A percentile compares a stretch with the other conserved stretches of the same genome.
Conservation (phyloP, 2,888 invertebrate genomes). For the Pandemis cinnamomeana region DNA sequence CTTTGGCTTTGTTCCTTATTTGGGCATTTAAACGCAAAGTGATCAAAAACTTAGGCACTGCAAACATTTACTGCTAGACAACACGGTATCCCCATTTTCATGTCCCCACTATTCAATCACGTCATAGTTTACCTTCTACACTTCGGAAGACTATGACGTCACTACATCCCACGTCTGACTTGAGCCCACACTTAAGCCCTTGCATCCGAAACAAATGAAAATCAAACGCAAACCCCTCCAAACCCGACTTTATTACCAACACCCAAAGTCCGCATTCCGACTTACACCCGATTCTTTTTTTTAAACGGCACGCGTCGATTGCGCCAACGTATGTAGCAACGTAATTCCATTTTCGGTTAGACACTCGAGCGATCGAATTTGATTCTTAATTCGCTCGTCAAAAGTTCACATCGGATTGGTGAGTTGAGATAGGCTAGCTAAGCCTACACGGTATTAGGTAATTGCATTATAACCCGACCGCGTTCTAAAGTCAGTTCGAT, state of each 20-base stretch:
- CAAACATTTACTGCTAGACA: conserved; percentile 28
- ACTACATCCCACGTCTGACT: conserved; percentile 64
- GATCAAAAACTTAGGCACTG: not conserved
- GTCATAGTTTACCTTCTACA: conserved; percentile 50
- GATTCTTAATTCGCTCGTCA: conserved; percentile 42
- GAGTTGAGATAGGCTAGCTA: conserved; percentile 55
- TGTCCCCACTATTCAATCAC: conserved; percentile 45
- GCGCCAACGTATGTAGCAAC: conserved; percentile 62
- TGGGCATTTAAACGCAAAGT: no score
- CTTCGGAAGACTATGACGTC: conserved; percentile 63
- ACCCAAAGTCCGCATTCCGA: conserved; percentile 54
- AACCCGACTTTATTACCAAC: conserved; percentile 45
- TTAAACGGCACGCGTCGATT: conserved; percentile 74
- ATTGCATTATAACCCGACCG: conserved; percentile 61
- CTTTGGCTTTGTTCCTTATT: no score
- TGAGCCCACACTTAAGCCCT: conserved; percentile 43
- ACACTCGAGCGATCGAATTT: conserved; percentile 49
- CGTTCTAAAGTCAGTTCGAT: conserved; percentile 51
- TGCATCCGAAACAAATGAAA: conserved; percentile 48
- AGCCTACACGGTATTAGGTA: conserved; percentile 77
- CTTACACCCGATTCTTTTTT: conserved; percentile 38
- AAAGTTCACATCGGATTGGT: not conserved
- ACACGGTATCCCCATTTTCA: conserved; percentile 24
- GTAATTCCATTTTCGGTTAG: conserved; percentile 65
- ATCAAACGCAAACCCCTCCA: conserved; percentile 43